Evolutionary conservation across 2,113 vertebrate species (phyloP).

Genomic region (Panthera uncia): DNA sequence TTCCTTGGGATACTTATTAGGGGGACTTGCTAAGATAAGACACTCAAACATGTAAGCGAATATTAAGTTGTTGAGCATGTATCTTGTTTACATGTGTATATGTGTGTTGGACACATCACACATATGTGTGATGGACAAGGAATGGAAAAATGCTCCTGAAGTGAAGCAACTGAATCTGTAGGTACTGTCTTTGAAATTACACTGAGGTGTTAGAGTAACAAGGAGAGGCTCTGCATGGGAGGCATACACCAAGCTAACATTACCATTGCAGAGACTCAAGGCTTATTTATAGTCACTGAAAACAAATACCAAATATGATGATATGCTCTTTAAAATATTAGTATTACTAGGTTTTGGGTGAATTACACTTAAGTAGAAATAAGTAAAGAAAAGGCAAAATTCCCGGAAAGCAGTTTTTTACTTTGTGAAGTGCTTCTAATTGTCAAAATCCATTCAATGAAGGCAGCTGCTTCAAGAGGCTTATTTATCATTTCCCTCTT

Average conservation of each 20-base stretch:
- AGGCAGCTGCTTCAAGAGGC: neutral
- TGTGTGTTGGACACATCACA: neutral
- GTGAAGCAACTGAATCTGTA: neutral
- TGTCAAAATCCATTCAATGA: neutral
- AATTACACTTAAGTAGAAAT: neutral
- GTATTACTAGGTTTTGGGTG: neutral
- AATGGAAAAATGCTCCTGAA: neutral
- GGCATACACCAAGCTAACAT: neutral
- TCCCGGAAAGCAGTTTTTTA: neutral
- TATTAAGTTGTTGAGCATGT: neutral
- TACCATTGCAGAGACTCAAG: neutral
- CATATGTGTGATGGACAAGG: too few relatives aligned
- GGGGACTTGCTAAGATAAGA: neutral
- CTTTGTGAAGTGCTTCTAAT: neutral
- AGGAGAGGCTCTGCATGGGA: neutral
- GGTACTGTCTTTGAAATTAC: neutral
- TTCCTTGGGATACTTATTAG: neutral
- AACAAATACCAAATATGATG: neutral
- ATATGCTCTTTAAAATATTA: neutral
- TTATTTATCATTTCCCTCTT: neutral
- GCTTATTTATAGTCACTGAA: neutral
- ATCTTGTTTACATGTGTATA: neutral
- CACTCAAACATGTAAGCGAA: neutral
- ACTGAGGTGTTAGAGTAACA: neutral
- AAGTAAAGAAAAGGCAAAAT: neutral